Evolutionary conservation across 2,797 vertebrate species (phyloP).

Genomic region (Galagoides demidoff): DNA sequence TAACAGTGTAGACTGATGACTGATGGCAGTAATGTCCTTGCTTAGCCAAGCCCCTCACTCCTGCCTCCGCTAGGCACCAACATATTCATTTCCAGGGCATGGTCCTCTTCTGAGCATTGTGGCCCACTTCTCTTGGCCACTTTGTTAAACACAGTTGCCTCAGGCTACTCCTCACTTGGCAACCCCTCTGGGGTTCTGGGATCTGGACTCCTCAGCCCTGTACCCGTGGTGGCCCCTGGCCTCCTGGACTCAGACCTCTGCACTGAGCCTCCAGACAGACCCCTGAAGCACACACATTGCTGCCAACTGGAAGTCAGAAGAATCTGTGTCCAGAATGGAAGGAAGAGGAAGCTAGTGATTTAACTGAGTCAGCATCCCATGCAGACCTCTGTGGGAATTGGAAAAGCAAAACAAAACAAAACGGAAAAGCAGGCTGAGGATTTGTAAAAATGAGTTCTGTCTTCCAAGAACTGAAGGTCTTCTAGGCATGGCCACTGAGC

Average conservation of each 20-base stretch:
- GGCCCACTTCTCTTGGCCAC: neutral
- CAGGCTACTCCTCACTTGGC: neutral
- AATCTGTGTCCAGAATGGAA: neutral
- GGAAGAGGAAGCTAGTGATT: neutral
- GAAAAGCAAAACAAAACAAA: neutral
- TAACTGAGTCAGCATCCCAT: neutral
- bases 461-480: neutral
- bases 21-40: neutral
- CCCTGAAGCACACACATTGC: neutral
- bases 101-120: neutral
- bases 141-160: neutral
- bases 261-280: neutral
- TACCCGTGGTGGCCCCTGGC: neutral
- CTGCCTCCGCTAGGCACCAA: neutral
- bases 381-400: neutral
- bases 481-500: neutral
- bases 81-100: neutral
- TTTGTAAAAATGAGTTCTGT: neutral
- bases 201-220: neutral
- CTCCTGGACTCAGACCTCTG: neutral
- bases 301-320: neutral
- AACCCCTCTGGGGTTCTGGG: neutral
- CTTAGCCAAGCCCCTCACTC: neutral
- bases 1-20: neutral
- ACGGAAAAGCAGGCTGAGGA: neutral